Base-by-base conservation (phyloP, 1,140 invertebrate species). In the Trichonephila clavipes region DNA sequence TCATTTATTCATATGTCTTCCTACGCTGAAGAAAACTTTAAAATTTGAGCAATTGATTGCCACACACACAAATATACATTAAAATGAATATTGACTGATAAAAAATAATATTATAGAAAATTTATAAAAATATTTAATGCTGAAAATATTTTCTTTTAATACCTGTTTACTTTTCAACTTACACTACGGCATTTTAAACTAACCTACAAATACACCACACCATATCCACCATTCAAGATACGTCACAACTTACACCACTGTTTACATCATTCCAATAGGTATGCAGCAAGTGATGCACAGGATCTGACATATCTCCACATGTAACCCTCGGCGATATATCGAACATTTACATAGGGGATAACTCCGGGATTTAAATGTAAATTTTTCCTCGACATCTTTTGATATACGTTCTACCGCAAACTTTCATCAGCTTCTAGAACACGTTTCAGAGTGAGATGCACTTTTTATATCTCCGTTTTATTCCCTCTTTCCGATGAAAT, bases 331-430 rank as follows among this genome's bases (percentile, higher is more conserved):
- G 82, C 77, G 24, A 82, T 64, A 83, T n/a, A 85, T 82, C 51
- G 72, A 44, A 83, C 90, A 92, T 92, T 92, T 92, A 87, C 81
- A 85, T 92, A 86, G 82, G 14, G 90, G 82, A 83, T 92, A 85
- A 86, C 82, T 16, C 40, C 14, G 24, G 62, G 81, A 92, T 92
- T 86, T 92, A 92, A 92, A 92, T 92, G 82, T 86, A 92, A 92
- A 92, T 92, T 83, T 87, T 58, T 72, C 40, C 82, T 44, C 62
- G 34, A 62, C 62, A 62, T 66, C 66, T 59, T 90, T 90, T 28
- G 69, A 44, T n/a, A 69, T 44, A 81, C 69, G 51, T 34, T 81
- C 62, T n/a, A 81, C 51, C 87, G 51, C 69, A 4, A 64, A 61
- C 59, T 86, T 82, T 92, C 90, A 92, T 92, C 90, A 86, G 62